Conservation (phyloP, 2,888 invertebrate species). For the Dicroscelio sp. region DNA sequence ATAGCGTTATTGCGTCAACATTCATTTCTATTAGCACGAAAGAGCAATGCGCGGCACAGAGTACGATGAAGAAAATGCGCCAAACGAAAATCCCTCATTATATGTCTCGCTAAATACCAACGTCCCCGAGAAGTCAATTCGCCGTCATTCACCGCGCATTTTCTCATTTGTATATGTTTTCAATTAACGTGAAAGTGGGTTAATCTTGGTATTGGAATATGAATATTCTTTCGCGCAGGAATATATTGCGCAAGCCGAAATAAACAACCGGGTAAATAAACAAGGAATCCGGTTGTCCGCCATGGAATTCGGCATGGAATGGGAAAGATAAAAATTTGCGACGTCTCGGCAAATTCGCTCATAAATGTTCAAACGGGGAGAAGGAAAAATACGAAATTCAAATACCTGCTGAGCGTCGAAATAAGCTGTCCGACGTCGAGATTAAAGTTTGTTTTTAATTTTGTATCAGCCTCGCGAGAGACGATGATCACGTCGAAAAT, state of each 20-base stretch:
- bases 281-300: too few species aligned
- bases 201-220: conserved; percentile 13
- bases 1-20: conserved; percentile 4
- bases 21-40: conserved; percentile 12
- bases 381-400: conserved; percentile 58
- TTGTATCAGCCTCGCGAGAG: conserved; percentile 48
- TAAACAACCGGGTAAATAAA: not conserved
- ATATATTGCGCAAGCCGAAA: not conserved
- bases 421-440: conserved; percentile 55
- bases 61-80: not conserved
- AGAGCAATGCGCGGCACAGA: not conserved
- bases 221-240: not conserved
- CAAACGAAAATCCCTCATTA: conserved; percentile 16
- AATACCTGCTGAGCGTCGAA: conserved; percentile 52
- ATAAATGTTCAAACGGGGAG: conserved; percentile 39
- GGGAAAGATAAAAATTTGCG: not conserved
- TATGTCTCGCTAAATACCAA: conserved; percentile 4
- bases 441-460: conserved; percentile 71
- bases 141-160: not conserved
- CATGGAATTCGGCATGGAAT: too few species aligned
- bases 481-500: conserved; percentile 49
- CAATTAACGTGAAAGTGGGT: conserved; percentile 26
- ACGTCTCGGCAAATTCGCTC: conserved; percentile 33
- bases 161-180: not conserved
- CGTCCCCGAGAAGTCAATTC: not conserved